Conservation (phyloP, 2,797 vertebrate species). For the Cossypha heuglini region DNA sequence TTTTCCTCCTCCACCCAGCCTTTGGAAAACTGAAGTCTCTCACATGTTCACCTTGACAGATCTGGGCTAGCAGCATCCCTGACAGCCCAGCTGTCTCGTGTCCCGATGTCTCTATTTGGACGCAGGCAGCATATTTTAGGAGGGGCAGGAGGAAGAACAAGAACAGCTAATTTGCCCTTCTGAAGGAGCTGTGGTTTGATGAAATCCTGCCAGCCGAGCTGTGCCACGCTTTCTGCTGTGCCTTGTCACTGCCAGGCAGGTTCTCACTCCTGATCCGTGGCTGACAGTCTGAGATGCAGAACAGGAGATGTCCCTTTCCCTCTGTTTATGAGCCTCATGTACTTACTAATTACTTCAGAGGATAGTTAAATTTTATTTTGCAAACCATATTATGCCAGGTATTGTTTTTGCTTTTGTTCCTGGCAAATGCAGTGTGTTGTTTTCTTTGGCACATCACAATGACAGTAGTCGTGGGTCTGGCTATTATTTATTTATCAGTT, state of each 20-base stretch:
- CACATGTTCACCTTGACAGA: conserved; percentile 43
- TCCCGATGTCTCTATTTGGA: conserved; percentile 11
- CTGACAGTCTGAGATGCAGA: background rate
- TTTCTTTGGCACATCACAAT: background rate
- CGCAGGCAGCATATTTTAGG: background rate
- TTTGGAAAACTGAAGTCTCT: conserved; percentile 4
- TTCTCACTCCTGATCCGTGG: background rate
- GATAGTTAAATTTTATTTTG: background rate
- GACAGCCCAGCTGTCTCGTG: conserved; percentile 39
- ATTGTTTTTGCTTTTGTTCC: background rate
- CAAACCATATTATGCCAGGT: background rate
- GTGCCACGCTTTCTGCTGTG: background rate
- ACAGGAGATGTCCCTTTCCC: background rate
- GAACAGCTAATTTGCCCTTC: conserved; percentile 29
- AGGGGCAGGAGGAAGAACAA: conserved; percentile 23
- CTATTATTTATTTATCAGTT: conserved; percentile 42
- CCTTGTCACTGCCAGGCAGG: background rate
- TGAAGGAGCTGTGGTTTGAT: background rate
- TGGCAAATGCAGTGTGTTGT: background rate
- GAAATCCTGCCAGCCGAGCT: background rate
- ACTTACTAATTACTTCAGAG: conserved; percentile 25
- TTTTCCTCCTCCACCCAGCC: background rate
- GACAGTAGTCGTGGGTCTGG: background rate
- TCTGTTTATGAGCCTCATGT: background rate
- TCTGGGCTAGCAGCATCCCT: conserved; percentile 31